Conservation (phyloP, 2,888 invertebrate species). For the Phytoseiulus persimilis region DNA sequence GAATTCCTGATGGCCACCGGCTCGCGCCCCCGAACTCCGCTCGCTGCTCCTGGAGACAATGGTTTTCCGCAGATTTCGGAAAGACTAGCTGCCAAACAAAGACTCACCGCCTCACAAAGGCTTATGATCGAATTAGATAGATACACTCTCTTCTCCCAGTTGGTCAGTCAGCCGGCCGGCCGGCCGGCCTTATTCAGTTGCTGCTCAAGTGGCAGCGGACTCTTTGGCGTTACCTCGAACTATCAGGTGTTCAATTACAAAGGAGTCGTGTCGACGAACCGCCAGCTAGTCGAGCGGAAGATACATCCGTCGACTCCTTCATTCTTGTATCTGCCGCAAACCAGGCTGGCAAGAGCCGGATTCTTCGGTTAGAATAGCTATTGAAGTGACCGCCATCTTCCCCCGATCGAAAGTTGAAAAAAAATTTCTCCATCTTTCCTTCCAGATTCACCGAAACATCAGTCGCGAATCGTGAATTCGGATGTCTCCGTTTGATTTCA, state of each 20-base stretch:
- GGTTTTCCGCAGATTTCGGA: neutral
- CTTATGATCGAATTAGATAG: neutral
- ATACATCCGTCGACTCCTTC: neutral
- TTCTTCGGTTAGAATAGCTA: neutral
- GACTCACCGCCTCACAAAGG: neutral
- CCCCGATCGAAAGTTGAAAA: too few relatives aligned
- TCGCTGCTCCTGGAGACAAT: neutral
- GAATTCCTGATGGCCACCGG: too few relatives aligned
- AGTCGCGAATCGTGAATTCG: neutral
- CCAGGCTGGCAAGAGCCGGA: neutral
- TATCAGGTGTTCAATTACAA: neutral
- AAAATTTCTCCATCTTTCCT: neutral
- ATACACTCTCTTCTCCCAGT: neutral
- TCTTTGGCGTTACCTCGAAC: neutral
- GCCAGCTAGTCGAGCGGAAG: neutral
- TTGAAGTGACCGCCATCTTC: neutral
- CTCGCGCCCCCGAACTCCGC: neutral
- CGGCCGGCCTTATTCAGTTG: neutral
- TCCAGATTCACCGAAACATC: neutral
- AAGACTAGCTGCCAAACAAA: neutral
- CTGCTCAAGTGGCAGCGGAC: neutral
- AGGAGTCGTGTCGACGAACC: neutral
- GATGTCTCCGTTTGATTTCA: constrained; percentile 5
- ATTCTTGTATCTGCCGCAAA: neutral
- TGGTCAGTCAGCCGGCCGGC: neutral